Evolutionary conservation across 2,113 vertebrate species (phyloP), one percentile per base, ranked within the genome.

Genomic region (Chitala chitala): DNA sequence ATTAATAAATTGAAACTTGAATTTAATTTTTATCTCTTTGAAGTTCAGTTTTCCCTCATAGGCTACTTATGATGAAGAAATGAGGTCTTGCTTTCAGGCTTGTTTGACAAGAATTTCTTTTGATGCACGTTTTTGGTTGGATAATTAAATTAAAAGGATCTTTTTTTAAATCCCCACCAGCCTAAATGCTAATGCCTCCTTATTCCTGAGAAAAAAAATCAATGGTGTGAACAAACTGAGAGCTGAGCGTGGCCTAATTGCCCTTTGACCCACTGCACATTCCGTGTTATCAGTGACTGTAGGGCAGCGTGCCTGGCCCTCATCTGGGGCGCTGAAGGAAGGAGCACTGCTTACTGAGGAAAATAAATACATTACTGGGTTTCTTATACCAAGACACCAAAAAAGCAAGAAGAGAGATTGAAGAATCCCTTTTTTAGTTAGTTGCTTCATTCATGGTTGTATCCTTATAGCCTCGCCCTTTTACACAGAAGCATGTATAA

Each of bases 41-140:
- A 81, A 81, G 76, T 78, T 75, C 48, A 50, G 38, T n/a, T 68
- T 58, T 69, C 73, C 73, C 78, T 78, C 36, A 72, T 58, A 69
- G 76, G 77, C 75, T 74, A 78, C 58, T 75, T 83, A 75, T 79
- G 76, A 79, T 83, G 75, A 80, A 78, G 76, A 76, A 80, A 76
- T 76, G 50, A 71, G 72, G 40, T 80, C 54, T 71, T 77, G 78
- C 82, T 78, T 77, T 78, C 64, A 78, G 81, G 72, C 69, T 38
- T 77, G 61, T 77, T 80, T 68, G 71, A 80, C 61, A 80, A 26
- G 20, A 75, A 80, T 80, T 76, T 44, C 65, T 75, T 79, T 82
- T 79, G 71, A 75, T 81, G 76, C 74, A 73, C 66, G 59, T 76
- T 78, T 81, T 71, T 76, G 65, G 56, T 73, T 51, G 59, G 17